Evolutionary conservation across 2,888 invertebrate genomes (phyloP).

Genomic region (Epirrhoe alternata): DNA sequence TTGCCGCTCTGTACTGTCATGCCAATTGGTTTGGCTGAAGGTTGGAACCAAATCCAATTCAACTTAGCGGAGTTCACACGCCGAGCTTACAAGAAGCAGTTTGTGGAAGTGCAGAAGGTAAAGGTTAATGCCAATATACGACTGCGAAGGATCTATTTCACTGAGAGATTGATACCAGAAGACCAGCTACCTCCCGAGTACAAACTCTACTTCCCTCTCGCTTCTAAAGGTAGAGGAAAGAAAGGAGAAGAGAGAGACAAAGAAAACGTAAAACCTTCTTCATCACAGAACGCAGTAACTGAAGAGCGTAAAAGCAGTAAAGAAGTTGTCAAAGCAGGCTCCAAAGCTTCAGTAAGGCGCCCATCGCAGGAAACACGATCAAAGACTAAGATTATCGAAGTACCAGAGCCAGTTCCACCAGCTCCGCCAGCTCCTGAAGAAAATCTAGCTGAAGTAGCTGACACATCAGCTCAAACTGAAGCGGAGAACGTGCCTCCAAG

Average conservation of each 20-base stretch:
- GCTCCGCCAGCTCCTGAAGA: constrained; percentile 33
- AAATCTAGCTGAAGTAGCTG: constrained; percentile 9
- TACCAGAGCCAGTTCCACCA: constrained; percentile 5
- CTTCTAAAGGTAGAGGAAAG: constrained; percentile 62
- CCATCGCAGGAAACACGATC: constrained; percentile 8
- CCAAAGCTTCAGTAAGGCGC: constrained; percentile 43
- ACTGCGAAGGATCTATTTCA: constrained; percentile 96
- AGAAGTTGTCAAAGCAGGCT: constrained; percentile 39
- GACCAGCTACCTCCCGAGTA: constrained; percentile 96
- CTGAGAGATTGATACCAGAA: constrained; percentile 93
- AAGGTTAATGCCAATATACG: constrained; percentile 99
- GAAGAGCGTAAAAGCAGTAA: constrained; percentile 43
- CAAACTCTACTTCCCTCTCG: constrained; percentile 90
- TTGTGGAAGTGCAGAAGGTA: constrained; percentile 94
- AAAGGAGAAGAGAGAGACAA: constrained; percentile 34
- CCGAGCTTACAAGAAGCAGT: constrained; percentile 97
- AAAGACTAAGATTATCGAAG: constrained; percentile 6
- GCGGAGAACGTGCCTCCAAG: constrained; percentile 5
- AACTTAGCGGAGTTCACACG: constrained; percentile 98
- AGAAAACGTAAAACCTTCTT: constrained; percentile 38
- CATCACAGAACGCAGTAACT: constrained; percentile 8
- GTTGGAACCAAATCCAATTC: constrained; percentile 97
- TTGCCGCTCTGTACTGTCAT: constrained; percentile 96
- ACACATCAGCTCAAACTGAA: neutral
- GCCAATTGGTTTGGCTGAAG: constrained; percentile 96